Base-by-base conservation (phyloP, 2,888 invertebrate genomes). In the Tenodera sinensis region DNA sequence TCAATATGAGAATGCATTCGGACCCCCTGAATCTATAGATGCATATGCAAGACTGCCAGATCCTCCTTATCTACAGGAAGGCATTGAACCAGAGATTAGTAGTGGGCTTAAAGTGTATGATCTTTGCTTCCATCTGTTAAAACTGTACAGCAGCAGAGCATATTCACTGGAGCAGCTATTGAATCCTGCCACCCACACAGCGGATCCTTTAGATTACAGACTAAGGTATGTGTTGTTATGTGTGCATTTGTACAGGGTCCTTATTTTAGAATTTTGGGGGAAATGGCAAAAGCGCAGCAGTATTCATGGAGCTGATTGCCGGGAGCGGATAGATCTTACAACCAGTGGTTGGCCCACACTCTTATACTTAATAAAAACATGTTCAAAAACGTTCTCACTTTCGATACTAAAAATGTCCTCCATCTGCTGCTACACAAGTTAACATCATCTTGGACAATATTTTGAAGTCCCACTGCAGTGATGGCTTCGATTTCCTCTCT, bases 121-220 rank as follows among this genome's bases (percentile, higher is more conserved):
- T 93, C 93, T 98, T 0, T 96, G 97, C 89, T 98, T 97, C 93
- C 97, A 98, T 92, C 93, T 99, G 90, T 92, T 99, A 27, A 96
- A 97, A 91, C 94, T 98, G 14, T 97, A 97, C 92, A 96, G 96
- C 3, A 94, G 95, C 87, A 94, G 95, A 28, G 94, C 94, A 90
- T 95, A 96, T 92, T 94, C 96, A 0, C 92, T 98, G 85, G 96
- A 97, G 91, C 93, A 94, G 88, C 93, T 97, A 12, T 93, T 97
- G 8, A 95, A 96, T 92, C 97, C 98, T 0, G 95, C 95, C 0
- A 95, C 97, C 0, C 96, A 97, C 92, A 97, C 98, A 0, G 93
- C 95, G 0, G 97, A 98, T 93, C 96, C 96, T 0, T 94, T 97
- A 91, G 98, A 99, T 93, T 97, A 97, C 92, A 95, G 97, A 90